phyloP scores from a whole-genome alignment of 2,888 invertebrate genomes.

The Drosophila rubida region DNA sequence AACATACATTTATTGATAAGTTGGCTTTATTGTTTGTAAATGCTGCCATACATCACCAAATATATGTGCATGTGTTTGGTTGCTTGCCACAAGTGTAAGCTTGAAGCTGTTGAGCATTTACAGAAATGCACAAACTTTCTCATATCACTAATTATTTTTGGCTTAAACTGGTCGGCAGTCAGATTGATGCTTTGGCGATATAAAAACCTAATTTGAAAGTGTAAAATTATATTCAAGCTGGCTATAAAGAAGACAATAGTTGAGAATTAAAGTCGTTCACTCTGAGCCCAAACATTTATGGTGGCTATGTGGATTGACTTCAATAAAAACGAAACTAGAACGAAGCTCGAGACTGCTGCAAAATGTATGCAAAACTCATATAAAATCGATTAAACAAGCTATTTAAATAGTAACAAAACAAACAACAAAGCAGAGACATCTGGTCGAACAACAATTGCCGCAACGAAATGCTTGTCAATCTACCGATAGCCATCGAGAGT shows the following conservation, averaged over 20 bases:
- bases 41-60: too few species aligned
- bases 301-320: neutral
- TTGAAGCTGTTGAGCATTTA: too few species aligned
- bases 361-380: conserved; percentile 9
- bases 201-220: neutral
- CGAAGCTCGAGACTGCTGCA: neutral
- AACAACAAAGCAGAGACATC: neutral
- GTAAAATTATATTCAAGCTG: neutral
- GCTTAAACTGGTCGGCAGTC: too few species aligned
- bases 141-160: too few species aligned
- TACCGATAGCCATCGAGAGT: conserved; percentile 7
- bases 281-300: neutral
- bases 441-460: conserved; percentile 10
- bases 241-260: neutral
- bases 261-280: neutral
- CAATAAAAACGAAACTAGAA: neutral
- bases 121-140: too few species aligned
- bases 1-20: too few species aligned
- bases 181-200: too few species aligned
- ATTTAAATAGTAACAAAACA: conserved; percentile 4
- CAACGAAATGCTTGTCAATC: conserved; percentile 23
- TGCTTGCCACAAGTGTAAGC: too few species aligned
- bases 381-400: conserved; percentile 3
- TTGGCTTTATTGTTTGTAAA: too few species aligned
- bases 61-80: too few species aligned